Evolutionary conservation across 2,797 vertebrate species (phyloP), one percentile per base, ranked within the genome.

Genomic region (Bradypodion ventrale): DNA sequence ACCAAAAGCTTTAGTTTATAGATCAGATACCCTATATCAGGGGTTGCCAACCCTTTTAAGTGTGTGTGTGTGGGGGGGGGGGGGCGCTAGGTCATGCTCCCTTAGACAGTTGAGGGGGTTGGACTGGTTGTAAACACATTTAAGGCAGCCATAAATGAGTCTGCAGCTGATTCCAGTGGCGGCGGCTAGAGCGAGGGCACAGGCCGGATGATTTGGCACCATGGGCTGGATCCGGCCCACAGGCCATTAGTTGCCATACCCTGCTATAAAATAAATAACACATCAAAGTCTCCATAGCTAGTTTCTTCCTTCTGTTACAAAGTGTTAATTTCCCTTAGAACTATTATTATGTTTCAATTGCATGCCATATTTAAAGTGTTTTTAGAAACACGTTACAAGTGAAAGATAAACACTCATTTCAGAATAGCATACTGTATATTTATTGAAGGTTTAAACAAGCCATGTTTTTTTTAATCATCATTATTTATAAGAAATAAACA

Each of bases 231-330:
- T n/a, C n/a, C n/a, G n/a, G n/a, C n/a, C n/a, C n/a, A n/a, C n/a
- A n/a, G n/a, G n/a, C n/a, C n/a, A n/a, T n/a, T n/a, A n/a, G n/a
- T n/a, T n/a, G n/a, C n/a, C n/a, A n/a, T n/a, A n/a, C n/a, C n/a
- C n/a, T n/a, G n/a, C n/a, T n/a, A n/a, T n/a, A n/a, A n/a, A 52
- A 63, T 77, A 77, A 37, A 77, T 77, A 76, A 37, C 59, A 27
- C 12, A 35, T 75, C 9, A 66, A 68, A 80, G 65, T 35, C 27
- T 7, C 10, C 21, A 19, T 25, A 68, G 13, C 44, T 52, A 8
- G 32, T 59, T 42, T 19, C 23, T 69, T 37, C 32, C 13, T 40
- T 69, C 21, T 32, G 56, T 44, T 62, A 25, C 2, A 44, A 19
- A 25, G 21, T 5, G 9, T n/a, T 66, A n/a, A 23, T 68, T 52